These are phyloP conservation scores for Sylvilagus floridanus DNA, from an alignment of 2,797 vertebrate genomes.

Conservation along the genomic window DNA sequence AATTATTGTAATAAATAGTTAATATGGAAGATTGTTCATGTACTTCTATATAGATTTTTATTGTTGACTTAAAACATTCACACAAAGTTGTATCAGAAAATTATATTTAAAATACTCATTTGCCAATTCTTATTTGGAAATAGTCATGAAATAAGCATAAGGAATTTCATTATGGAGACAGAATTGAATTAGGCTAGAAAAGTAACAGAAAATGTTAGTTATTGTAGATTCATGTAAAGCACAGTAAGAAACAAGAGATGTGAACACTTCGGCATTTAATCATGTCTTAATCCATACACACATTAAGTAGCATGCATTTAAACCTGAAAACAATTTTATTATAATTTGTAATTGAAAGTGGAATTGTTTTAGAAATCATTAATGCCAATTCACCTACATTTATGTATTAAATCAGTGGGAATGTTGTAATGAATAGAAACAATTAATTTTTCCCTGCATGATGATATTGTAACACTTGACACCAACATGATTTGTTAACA, in stretches of 20 bases:
- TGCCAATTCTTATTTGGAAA: background rate
- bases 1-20: background rate
- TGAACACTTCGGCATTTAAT: background rate
- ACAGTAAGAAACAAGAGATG: background rate
- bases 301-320: background rate
- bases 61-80: background rate
- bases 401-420: background rate
- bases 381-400: background rate
- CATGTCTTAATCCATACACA: background rate
- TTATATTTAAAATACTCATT: background rate
- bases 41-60: background rate
- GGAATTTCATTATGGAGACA: background rate
- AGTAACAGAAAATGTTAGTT: background rate
- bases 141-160: background rate
- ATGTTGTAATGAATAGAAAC: conserved; percentile 23
- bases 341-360: background rate
- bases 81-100: background rate
- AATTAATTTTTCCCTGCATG: background rate
- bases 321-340: background rate
- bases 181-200: conserved; percentile 21
- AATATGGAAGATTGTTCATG: background rate
- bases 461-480: conserved; percentile 41
- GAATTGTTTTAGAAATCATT: conserved; percentile 39
- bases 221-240: background rate
- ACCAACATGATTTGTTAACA: background rate